Evolutionary conservation across 2,113 vertebrate species (phyloP).

Genomic region (Formicarius rufipectus): DNA sequence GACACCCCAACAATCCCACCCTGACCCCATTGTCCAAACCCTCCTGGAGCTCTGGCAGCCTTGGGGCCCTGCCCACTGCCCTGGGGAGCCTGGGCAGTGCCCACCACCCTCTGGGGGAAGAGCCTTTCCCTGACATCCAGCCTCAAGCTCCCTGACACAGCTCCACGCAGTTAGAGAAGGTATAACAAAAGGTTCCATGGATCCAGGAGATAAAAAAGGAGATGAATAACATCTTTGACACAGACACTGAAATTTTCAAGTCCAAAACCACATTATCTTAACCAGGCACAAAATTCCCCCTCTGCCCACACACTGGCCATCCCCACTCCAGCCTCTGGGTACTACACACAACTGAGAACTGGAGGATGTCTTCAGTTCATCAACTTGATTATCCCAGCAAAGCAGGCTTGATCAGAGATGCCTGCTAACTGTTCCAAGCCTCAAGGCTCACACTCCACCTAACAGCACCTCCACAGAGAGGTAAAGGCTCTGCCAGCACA

Average conservation of each 20-base stretch:
- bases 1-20: background rate
- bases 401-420: background rate
- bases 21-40: rapidly evolving
- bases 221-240: background rate
- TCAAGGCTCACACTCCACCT: background rate
- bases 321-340: background rate
- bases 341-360: background rate
- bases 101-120: too few relatives aligned
- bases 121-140: background rate
- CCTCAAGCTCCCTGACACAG: background rate
- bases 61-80: rapidly evolving
- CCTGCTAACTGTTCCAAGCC: background rate
- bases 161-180: background rate
- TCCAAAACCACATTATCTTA: background rate
- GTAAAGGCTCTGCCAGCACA: background rate
- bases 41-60: background rate
- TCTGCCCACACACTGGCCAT: background rate
- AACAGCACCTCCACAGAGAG: background rate
- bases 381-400: background rate
- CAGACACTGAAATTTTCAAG: background rate
- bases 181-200: background rate
- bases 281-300: background rate
- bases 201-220: background rate
- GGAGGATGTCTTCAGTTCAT: background rate
- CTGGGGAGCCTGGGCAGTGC: background rate